Evolutionary conservation across 2,797 vertebrate genomes (phyloP).

Genomic region (Picus viridis): DNA sequence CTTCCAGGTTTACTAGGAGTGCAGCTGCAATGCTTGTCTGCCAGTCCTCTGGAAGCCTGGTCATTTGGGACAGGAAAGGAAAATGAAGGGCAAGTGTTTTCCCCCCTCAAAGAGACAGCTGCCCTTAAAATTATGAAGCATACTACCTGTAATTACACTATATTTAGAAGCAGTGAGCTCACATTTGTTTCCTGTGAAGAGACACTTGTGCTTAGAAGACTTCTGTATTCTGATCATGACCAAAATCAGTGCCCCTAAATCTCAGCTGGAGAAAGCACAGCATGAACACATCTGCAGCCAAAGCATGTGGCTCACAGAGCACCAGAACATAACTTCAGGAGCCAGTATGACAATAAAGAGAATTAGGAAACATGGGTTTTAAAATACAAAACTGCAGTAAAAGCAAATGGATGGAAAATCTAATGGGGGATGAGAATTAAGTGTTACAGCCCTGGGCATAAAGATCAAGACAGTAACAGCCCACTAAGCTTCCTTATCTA

Average conservation of each 20-base stretch:
- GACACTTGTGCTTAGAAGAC: not conserved
- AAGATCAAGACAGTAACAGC: conserved; percentile 32
- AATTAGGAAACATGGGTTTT: conserved; percentile 2
- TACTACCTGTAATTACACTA: not conserved
- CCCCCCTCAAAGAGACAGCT: not conserved
- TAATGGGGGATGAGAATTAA: conserved; percentile 40
- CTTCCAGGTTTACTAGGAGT: not conserved
- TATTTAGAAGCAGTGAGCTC: not conserved
- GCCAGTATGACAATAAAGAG: not conserved
- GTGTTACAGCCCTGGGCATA: conserved; percentile 9
- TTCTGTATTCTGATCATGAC: not conserved
- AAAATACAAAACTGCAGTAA: conserved; percentile 31
- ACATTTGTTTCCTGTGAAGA: not conserved
- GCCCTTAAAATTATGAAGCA: not conserved
- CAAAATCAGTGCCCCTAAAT: not conserved
- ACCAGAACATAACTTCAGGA: conserved; percentile 11
- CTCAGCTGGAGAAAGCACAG: not conserved
- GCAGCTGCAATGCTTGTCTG: not conserved
- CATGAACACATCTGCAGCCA: not conserved
- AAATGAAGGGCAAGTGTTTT: not conserved
- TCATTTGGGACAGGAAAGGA: not conserved
- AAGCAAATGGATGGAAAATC: conserved; percentile 20
- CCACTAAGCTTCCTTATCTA: conserved; percentile 3
- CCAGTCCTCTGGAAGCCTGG: not conserved
- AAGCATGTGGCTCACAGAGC: not conserved